Evolutionary conservation across 2,797 vertebrate genomes (phyloP).

Genomic region (Orestias chungarensis): DNA sequence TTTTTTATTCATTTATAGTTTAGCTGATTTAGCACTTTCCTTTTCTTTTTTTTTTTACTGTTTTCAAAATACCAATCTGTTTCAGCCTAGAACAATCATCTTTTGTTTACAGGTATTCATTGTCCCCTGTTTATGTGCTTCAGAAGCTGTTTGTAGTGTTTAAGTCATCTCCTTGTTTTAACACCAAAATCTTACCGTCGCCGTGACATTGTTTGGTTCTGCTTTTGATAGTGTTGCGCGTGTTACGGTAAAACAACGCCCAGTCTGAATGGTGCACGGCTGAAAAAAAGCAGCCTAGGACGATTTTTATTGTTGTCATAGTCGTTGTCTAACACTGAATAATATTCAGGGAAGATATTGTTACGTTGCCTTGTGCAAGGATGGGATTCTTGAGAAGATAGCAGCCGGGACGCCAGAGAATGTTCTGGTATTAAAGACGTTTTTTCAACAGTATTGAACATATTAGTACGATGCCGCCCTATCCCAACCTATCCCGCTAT

Average conservation of each 20-base stretch:
- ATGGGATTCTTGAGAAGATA: too few species aligned
- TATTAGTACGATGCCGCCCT: too few species aligned
- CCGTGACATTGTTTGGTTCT: slow-evolving; percentile 16
- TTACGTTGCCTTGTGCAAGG: not conserved
- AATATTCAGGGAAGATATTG: not conserved
- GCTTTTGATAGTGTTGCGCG: slow-evolving; percentile 6
- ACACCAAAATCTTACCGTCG: not conserved
- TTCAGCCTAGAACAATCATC: not conserved
- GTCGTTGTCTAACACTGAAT: not conserved
- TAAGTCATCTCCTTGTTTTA: not conserved
- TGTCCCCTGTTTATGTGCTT: not conserved
- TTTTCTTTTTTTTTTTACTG: not conserved
- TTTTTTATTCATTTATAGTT: too few species aligned
- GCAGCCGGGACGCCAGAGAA: not conserved
- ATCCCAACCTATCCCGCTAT: too few species aligned
- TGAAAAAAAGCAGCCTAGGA: not conserved
- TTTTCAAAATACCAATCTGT: not conserved
- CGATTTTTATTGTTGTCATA: not conserved
- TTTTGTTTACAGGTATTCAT: not conserved
- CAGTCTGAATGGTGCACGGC: not conserved
- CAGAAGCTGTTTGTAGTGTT: not conserved
- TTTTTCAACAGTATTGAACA: not conserved
- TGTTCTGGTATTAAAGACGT: not conserved
- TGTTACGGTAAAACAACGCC: not conserved
- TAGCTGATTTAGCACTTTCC: not conserved